Evolutionary conservation across 2,113 vertebrate genomes (phyloP).

Genomic region (Trematocara nigrifrons): DNA sequence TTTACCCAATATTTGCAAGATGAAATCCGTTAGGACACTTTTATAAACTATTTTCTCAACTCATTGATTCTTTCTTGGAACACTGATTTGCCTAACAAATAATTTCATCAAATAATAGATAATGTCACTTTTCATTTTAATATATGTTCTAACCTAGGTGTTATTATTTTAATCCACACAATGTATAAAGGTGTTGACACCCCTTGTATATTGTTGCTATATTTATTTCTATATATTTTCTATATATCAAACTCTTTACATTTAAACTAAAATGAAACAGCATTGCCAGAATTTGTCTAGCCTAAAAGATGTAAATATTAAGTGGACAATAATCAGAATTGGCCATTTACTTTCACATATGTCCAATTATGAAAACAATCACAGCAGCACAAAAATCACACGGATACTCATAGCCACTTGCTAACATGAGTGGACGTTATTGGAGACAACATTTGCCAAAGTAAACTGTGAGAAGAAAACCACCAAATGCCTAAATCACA

Average conservation of each 20-base stretch:
- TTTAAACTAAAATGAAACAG: not conserved
- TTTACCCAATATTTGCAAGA: conserved; percentile 17
- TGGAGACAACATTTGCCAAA: not conserved
- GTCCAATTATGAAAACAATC: not conserved
- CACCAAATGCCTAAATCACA: not conserved
- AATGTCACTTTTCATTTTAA: not conserved
- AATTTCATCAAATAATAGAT: not conserved
- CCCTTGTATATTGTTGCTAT: not conserved
- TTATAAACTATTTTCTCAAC: not conserved
- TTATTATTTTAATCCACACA: not conserved
- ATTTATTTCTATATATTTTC: not conserved
- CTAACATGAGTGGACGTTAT: not conserved
- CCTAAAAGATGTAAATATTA: not conserved
- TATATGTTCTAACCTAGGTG: not conserved
- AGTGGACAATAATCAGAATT: not conserved
- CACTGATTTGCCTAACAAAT: not conserved
- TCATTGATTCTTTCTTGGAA: not conserved
- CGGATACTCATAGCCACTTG: not conserved
- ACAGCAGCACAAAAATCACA: not conserved
- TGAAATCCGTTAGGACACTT: not conserved
- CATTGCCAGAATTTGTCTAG: not conserved
- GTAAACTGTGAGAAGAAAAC: not conserved
- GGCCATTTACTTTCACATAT: not conserved
- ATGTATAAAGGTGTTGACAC: not conserved
- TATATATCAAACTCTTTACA: not conserved